Evolutionary conservation across 2,113 vertebrate genomes (phyloP).

Genomic region (Reinhardtius hippoglossoides): DNA sequence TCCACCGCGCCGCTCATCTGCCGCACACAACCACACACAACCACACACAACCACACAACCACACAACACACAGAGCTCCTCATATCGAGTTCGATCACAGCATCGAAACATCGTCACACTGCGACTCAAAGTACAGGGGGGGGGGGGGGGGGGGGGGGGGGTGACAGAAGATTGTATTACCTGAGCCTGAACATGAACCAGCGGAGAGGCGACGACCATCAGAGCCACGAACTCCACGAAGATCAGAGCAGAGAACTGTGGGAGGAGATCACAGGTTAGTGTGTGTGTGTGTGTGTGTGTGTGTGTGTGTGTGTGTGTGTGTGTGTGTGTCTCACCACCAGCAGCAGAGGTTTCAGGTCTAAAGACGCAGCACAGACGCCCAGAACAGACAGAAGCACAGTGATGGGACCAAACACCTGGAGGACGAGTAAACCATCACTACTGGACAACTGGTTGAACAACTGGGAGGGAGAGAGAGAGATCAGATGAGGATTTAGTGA

Average conservation of each 20-base stretch:
- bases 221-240: slow-evolving; percentile 75
- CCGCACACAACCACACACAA: neutral
- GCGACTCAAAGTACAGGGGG: too few relatives aligned
- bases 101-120: too few relatives aligned
- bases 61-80: too few relatives aligned
- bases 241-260: slow-evolving; percentile 66
- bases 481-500: too few relatives aligned
- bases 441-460: slow-evolving; percentile 60
- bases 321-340: slow-evolving; percentile 54
- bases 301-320: neutral
- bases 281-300: too few relatives aligned
- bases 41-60: too few relatives aligned
- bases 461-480: slow-evolving; percentile 25
- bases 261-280: neutral
- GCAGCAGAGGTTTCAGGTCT: slow-evolving; percentile 61
- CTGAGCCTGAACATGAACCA: slow-evolving; percentile 69
- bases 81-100: too few relatives aligned
- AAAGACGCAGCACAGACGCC: slow-evolving; percentile 57
- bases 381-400: slow-evolving; percentile 59
- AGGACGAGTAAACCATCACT: slow-evolving; percentile 61
- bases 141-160: too few relatives aligned
- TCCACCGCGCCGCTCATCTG: slow-evolving; percentile 66
- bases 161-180: neutral
- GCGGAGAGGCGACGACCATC: slow-evolving; percentile 66
- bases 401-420: slow-evolving; percentile 70